phyloP scores from a whole-genome alignment of 2,888 invertebrate species.

The Polyploca ridens region DNA sequence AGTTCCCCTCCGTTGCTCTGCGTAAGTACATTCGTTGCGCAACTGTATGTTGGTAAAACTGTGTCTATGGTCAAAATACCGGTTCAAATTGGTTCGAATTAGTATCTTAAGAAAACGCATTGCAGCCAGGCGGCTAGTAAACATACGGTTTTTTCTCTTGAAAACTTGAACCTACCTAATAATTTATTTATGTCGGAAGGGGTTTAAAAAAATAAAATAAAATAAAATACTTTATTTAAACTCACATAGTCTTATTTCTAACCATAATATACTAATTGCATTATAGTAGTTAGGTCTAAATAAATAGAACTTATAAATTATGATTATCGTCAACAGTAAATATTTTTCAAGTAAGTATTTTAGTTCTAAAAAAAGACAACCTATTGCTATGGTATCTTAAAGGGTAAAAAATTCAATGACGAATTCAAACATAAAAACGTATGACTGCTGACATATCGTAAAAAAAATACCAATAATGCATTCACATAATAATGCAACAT shows the following conservation, averaged over 20 bases:
- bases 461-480: slow-evolving; percentile 24
- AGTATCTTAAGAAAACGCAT: too few relatives aligned
- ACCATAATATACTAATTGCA: slow-evolving; percentile 55
- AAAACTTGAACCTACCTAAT: too few relatives aligned
- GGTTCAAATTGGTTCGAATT: too few relatives aligned
- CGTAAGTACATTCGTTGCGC: too few relatives aligned
- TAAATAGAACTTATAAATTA: slow-evolving; percentile 70
- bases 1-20: too few relatives aligned
- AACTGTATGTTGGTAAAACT: too few relatives aligned
- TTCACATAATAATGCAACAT: slow-evolving; percentile 24
- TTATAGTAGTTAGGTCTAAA: slow-evolving; percentile 54
- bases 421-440: slow-evolving; percentile 24
- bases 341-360: slow-evolving; percentile 39
- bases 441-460: slow-evolving; percentile 13
- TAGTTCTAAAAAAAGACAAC: slow-evolving; percentile 27
- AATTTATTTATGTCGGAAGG: not conserved
- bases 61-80: too few relatives aligned
- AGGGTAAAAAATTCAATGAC: slow-evolving; percentile 31
- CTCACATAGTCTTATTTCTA: slow-evolving; percentile 70
- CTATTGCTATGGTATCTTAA: slow-evolving; percentile 31
- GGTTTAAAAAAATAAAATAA: slow-evolving; percentile 51
- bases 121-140: too few relatives aligned
- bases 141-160: too few relatives aligned
- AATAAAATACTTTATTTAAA: slow-evolving; percentile 84
- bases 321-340: slow-evolving; percentile 56